Base-by-base conservation (phyloP, 2,797 vertebrate genomes). In the Hyperoplus lanceolatus region DNA sequence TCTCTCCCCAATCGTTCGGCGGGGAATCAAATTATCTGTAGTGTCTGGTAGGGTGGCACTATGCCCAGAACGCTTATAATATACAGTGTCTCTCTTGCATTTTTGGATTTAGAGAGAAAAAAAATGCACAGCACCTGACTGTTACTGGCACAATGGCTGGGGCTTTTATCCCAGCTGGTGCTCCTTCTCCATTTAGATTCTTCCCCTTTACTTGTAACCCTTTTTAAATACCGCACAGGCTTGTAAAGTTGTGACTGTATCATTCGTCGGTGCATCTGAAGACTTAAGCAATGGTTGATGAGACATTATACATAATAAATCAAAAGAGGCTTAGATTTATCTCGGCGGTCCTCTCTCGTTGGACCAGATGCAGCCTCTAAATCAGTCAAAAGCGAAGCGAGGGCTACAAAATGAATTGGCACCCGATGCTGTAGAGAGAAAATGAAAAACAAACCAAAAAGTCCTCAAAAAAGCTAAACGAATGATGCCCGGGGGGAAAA, bases 291-390 rank as follows among this genome's bases (percentile, higher is more conserved):
- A 91, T 45, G 75, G 85, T 87, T 94, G 92, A 94, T 93, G 91
- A 94, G 91, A 90, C 91, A 89, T 94, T 91, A 94, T 93, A 84
- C 90, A 91, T 93, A 91, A 93, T 93, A 88, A 94, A 94, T 94
- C 89, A 94, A 92, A 93, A 88, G 85, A 78, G 82, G 89, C 87
- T 93, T 83, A 88, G 91, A 93, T 94, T 92, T 89, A 92, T 94
- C 90, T 92, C 76, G 59, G 58, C 56, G 61, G 77, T 88, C 81
- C 82, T 86, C 88, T 90, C 83, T 29, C 18, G 72, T 79, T 78
- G 73, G 90, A 92, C 90, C 87, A 89, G 88, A 84, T 90, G 85
- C 84, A 86, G 85, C 81, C 79, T 83, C 86, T 93, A 90, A 93
- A 93, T 94, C 93, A 93, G 90, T 93, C 93, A 90, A 81, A 92